Percentiles rank a stretch among this genome's conserved stretches.
phyloP scores from a whole-genome alignment of 1,140 invertebrate species.

The Venturia canescens region DNA sequence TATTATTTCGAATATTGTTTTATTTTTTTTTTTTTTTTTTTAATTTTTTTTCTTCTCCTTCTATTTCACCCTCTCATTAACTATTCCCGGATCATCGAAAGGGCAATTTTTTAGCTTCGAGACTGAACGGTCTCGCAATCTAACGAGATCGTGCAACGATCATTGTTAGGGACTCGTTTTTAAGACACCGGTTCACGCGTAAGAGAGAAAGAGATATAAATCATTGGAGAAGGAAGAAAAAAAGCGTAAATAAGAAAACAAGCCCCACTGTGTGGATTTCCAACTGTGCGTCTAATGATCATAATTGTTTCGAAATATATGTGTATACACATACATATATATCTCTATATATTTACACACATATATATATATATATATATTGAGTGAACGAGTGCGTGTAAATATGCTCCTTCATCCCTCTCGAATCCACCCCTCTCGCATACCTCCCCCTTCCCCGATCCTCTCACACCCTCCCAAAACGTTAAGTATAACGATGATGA shows the following conservation, averaged over 20 bases:
- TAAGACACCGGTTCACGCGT: conserved; percentile 16
- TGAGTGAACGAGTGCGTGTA: conserved; percentile 68
- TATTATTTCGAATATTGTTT: conserved; percentile 64
- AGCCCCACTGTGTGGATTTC: conserved; percentile 34
- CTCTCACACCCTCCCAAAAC: conserved; percentile 51
- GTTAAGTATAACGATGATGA: conserved; percentile 64
- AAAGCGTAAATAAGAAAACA: conserved; percentile 17
- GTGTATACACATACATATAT: not conserved
- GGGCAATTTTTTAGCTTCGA: conserved; percentile 14
- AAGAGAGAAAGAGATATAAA: not conserved
- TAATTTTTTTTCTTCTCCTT: no score
- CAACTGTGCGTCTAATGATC: conserved; percentile 49
- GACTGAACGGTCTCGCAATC: conserved; percentile 3
- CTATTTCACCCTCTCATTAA: conserved; percentile 61
- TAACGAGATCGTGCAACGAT: not conserved
- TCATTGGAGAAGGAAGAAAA: no score
- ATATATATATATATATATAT: conserved; percentile 41
- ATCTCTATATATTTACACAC: not conserved
- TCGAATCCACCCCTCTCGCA: conserved; percentile 50
- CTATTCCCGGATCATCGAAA: conserved; percentile 55
- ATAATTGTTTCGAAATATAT: not conserved
- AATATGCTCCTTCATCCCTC: conserved; percentile 65
- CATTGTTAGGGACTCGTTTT: not conserved
- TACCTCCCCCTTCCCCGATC: conserved; percentile 48
- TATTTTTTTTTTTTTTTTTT: no score